A percentile compares a stretch with the other conserved stretches of the same genome.
phyloP scores from a whole-genome alignment of 2,797 vertebrate species.

The Stomatorhinus walkeri region DNA sequence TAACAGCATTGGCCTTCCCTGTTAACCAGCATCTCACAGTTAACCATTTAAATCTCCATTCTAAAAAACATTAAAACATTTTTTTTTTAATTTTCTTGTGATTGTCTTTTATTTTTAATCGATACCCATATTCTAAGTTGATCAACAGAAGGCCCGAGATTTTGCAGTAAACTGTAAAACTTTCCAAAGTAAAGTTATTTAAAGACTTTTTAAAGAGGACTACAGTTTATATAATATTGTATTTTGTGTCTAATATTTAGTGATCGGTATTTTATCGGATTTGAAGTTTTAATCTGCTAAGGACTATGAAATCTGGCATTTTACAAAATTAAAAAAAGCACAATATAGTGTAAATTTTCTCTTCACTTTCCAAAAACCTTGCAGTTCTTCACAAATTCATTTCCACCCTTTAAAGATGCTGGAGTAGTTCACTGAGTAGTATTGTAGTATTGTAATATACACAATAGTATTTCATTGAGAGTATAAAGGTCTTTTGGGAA shows the following conservation, averaged over 20 bases:
- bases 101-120: not conserved
- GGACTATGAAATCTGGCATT: not conserved
- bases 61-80: not conserved
- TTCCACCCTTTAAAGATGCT: not conserved
- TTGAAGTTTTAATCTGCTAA: not conserved
- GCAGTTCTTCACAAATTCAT: not conserved
- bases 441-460: slow-evolving; percentile 5
- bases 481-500: not conserved
- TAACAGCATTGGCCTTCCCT: slow-evolving; percentile 6
- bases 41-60: not conserved
- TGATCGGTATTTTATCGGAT: not conserved
- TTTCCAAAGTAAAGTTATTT: slow-evolving; percentile 1
- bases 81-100: slow-evolving; percentile 6
- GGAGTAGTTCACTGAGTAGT: slow-evolving; percentile 2
- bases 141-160: not conserved
- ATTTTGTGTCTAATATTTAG: not conserved
- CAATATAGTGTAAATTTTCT: not conserved
- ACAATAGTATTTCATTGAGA: not conserved
- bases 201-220: not conserved
- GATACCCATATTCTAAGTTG: not conserved
- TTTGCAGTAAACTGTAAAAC: not conserved
- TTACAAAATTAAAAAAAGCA: not conserved
- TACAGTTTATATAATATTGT: not conserved
- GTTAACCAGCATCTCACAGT: not conserved
- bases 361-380: not conserved